Evolutionary conservation across 2,888 invertebrate species (phyloP).

Genomic region (Vandiemenella viatica): DNA sequence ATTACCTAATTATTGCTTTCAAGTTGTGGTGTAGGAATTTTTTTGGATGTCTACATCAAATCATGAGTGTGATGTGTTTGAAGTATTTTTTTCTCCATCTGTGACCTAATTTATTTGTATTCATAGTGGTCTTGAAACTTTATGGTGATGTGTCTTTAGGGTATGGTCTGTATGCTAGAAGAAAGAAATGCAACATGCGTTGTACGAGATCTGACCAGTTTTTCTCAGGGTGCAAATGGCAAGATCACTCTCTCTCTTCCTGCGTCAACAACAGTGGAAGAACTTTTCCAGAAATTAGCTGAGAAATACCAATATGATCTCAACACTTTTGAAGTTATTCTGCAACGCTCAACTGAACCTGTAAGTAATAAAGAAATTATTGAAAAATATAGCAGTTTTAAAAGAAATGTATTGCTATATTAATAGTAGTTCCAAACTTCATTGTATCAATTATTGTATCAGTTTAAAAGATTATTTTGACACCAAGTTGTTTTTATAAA

Average conservation of each 20-base stretch:
- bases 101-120: too few relatives aligned
- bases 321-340: conserved; percentile 29
- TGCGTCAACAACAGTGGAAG: conserved; percentile 29
- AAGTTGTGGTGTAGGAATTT: too few relatives aligned
- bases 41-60: too few relatives aligned
- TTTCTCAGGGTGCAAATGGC: conserved; percentile 21
- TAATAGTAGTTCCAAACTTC: not conserved
- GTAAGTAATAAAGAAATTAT: too few relatives aligned
- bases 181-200: conserved; percentile 30
- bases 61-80: too few relatives aligned
- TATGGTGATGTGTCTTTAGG: conserved; percentile 24
- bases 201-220: conserved; percentile 29
- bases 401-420: not conserved
- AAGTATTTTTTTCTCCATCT: too few relatives aligned
- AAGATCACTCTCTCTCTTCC: conserved; percentile 24
- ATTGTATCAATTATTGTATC: not conserved
- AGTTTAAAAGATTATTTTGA: not conserved
- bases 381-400: too few relatives aligned
- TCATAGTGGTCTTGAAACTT: too few relatives aligned
- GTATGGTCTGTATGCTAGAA: conserved; percentile 33
- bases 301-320: conserved; percentile 31
- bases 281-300: conserved; percentile 33
- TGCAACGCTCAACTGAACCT: conserved; percentile 13
- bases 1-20: too few relatives aligned
- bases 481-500: too few relatives aligned